These are phyloP conservation scores for Sturmia bella DNA, from an alignment of 2,888 invertebrate species.

Conservation along the genomic window DNA sequence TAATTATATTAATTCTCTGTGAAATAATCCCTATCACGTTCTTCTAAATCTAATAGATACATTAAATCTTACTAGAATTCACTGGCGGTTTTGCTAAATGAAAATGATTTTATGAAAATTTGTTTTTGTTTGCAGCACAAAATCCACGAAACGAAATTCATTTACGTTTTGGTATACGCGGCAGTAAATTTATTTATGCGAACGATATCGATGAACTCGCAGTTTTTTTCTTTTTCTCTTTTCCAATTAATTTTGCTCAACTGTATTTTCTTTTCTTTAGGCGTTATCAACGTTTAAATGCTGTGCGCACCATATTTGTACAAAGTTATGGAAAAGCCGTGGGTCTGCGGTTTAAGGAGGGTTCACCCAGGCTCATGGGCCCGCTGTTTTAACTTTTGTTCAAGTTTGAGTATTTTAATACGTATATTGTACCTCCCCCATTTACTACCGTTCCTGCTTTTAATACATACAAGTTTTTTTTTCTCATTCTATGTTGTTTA, in stretches of 20 bases:
- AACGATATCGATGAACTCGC: too few species aligned
- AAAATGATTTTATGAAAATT: too few species aligned
- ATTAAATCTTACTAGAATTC: too few species aligned
- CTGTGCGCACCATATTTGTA: constrained; percentile 78
- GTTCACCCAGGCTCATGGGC: constrained; percentile 78
- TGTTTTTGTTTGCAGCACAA: too few species aligned
- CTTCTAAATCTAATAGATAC: too few species aligned
- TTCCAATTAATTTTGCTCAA: too few species aligned
- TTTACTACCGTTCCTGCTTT: constrained; percentile 72
- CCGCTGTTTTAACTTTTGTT: constrained; percentile 74
- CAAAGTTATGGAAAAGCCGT: constrained; percentile 78
- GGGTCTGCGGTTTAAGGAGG: constrained; percentile 80
- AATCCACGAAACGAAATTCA: too few species aligned
- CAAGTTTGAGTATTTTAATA: constrained; percentile 55
- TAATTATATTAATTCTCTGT: too few species aligned
- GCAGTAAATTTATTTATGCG: not conserved
- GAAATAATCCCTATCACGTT: too few species aligned
- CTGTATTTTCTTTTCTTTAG: constrained; percentile 67
- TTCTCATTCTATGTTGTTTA: constrained; percentile 71
- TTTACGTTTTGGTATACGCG: too few species aligned
- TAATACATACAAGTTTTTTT: constrained; percentile 58
- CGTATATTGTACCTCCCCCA: constrained; percentile 52
- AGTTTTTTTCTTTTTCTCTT: too few species aligned
- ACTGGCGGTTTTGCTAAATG: too few species aligned
- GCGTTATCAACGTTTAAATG: constrained; percentile 78